A percentile compares a stretch with the other conserved stretches of the same genome.
phyloP scores from a whole-genome alignment of 2,113 vertebrate genomes.

The Oxyura jamaicensis region DNA sequence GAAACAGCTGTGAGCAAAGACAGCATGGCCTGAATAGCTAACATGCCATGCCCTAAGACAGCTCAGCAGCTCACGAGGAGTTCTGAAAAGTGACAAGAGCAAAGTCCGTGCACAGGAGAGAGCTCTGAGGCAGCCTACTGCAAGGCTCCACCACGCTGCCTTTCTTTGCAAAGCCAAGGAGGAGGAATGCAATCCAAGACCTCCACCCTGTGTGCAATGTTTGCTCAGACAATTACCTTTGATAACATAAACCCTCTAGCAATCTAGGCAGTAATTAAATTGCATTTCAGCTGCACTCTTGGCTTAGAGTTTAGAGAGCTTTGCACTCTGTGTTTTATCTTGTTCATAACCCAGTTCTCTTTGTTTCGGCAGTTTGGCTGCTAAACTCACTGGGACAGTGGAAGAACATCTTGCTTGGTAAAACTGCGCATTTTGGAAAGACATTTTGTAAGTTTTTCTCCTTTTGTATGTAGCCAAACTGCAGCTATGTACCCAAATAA shows the following conservation, averaged over 20 bases:
- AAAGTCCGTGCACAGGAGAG: background rate
- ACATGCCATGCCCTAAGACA: background rate
- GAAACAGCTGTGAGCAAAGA: background rate
- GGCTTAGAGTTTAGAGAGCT: background rate
- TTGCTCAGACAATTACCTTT: slow-evolving; percentile 6
- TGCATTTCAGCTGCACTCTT: slow-evolving; percentile 18
- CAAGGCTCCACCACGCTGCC: background rate
- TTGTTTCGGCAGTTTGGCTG: background rate
- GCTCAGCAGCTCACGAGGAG: background rate
- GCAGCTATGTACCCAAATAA: background rate
- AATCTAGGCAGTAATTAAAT: slow-evolving; percentile 26
- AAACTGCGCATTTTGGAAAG: background rate
- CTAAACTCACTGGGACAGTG: background rate
- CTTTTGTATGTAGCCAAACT: slow-evolving; percentile 1
- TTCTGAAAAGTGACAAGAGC: background rate
- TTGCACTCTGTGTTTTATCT: background rate
- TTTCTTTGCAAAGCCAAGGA: background rate
- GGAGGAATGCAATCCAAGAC: background rate
- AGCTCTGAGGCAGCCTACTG: background rate
- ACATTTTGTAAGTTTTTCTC: background rate
- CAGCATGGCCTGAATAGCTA: background rate
- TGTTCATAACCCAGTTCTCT: background rate
- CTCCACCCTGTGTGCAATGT: background rate
- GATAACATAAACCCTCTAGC: slow-evolving; percentile 25
- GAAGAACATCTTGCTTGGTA: background rate